Evolutionary conservation across 35 echinoderm and acorn worm genomes (phyloP).

Genomic region (Nesometra sesokonis): DNA sequence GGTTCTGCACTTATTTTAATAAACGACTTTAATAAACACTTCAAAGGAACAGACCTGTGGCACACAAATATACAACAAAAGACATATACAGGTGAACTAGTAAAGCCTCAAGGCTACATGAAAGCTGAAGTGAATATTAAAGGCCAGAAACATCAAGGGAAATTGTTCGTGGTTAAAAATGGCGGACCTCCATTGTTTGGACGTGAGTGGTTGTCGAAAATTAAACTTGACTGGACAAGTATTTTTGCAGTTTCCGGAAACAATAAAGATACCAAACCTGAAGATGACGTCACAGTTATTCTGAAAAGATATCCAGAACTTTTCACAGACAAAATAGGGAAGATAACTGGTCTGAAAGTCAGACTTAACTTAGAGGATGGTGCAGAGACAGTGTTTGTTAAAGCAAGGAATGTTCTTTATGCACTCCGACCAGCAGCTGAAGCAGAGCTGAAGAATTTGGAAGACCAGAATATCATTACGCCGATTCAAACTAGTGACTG

Average conservation of each 20-base stretch:
- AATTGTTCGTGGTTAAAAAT: constrained; percentile 14
- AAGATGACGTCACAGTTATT: background rate
- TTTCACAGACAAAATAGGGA: constrained; percentile 7
- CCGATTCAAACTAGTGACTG: constrained; percentile 25
- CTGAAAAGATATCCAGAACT: background rate
- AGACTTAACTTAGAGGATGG: background rate
- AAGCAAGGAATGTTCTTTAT: constrained; percentile 35
- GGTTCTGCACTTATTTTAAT: constrained; percentile 11
- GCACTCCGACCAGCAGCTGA: constrained; percentile 35
- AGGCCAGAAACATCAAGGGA: background rate
- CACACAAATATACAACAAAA: background rate
- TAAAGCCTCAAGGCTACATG: background rate
- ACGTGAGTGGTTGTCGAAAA: constrained; percentile 33
- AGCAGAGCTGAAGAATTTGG: constrained; percentile 18
- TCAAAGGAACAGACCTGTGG: background rate
- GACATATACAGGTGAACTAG: constrained; percentile 8
- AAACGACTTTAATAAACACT: background rate
- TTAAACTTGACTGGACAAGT: constrained; percentile 40
- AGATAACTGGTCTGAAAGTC: background rate
- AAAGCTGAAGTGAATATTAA: background rate
- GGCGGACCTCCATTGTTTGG: constrained; percentile 37
- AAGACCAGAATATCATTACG: constrained; percentile 25
- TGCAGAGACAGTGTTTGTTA: constrained; percentile 18
- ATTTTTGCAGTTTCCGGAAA: constrained; percentile 19
- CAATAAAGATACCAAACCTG: background rate